phyloP scores from a whole-genome alignment of 2,888 invertebrate genomes.

The Lottia gigantea region DNA sequence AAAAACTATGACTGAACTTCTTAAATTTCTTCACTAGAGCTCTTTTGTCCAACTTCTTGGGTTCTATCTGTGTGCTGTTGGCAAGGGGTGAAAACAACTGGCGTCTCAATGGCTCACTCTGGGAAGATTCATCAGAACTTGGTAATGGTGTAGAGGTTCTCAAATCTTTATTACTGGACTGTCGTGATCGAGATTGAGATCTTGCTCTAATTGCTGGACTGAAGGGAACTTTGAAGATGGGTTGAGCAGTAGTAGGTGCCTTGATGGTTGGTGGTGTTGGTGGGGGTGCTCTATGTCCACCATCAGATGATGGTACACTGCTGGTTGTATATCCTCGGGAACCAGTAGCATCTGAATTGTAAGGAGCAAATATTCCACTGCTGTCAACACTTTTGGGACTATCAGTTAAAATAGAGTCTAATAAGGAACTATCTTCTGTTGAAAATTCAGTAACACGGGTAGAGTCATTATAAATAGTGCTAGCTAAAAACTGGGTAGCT shows the following conservation, averaged over 20 bases:
- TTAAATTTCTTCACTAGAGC: slow-evolving; percentile 55
- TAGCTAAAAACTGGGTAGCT: slow-evolving; percentile 8
- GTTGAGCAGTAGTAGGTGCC: slow-evolving; percentile 30
- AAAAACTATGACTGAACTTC: slow-evolving; percentile 54
- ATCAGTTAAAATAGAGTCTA: slow-evolving; percentile 57
- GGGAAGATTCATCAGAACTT: slow-evolving; percentile 28
- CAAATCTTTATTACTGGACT: slow-evolving; percentile 32
- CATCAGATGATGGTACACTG: slow-evolving; percentile 26
- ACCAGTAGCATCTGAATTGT: slow-evolving; percentile 48
- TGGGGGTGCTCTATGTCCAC: slow-evolving; percentile 36
- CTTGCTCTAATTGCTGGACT: slow-evolving; percentile 23
- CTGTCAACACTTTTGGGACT: slow-evolving; percentile 57
- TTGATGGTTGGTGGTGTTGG: slow-evolving; percentile 41
- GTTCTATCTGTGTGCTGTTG: slow-evolving; percentile 33
- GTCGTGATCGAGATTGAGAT: background rate
- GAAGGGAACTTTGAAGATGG: slow-evolving; percentile 29
- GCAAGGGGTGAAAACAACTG: slow-evolving; percentile 42
- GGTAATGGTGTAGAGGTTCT: slow-evolving; percentile 43
- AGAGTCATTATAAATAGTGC: background rate
- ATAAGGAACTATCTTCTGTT: slow-evolving; percentile 11
- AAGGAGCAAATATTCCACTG: slow-evolving; percentile 57
- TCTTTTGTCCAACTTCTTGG: slow-evolving; percentile 53
- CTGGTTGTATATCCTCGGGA: slow-evolving; percentile 37
- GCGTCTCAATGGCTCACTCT: slow-evolving; percentile 41
- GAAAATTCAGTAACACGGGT: background rate